Conservation (phyloP, 2,113 vertebrate genomes). For the Tricholaema leucomelas region DNA sequence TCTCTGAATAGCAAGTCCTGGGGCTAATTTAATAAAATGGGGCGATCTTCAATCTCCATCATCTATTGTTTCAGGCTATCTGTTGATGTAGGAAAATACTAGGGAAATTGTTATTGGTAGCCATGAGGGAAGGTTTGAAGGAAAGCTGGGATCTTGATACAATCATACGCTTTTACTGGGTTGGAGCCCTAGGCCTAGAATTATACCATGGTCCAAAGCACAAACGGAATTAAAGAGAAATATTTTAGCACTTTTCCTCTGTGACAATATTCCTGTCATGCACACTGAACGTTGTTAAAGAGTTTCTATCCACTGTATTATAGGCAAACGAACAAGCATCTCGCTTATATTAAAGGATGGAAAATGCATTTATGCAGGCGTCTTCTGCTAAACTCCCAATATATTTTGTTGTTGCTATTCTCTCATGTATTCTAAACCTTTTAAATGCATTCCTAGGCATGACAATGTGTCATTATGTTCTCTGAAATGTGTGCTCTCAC, state of each 20-base stretch:
- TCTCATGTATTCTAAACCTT: constrained; percentile 21
- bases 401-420: background rate
- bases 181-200: background rate
- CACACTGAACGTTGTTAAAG: background rate
- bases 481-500: background rate
- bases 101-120: constrained; percentile 50
- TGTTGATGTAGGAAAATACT: constrained; percentile 40
- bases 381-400: background rate
- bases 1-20: constrained; percentile 10
- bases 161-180: constrained; percentile 12
- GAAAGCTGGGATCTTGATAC: constrained; percentile 3
- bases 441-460: constrained; percentile 18
- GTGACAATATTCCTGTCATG: background rate
- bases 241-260: background rate
- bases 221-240: constrained; percentile 42
- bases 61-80: constrained; percentile 40
- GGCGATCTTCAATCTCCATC: constrained; percentile 6
- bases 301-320: background rate
- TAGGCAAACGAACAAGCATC: background rate
- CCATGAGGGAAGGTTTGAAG: constrained; percentile 26
- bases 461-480: constrained; percentile 25
- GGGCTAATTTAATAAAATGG: constrained; percentile 47
- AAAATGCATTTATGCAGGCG: background rate
- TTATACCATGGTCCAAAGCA: background rate
- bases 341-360: background rate